phyloP scores from a whole-genome alignment of 1,140 invertebrate species.

The Drosophila takahashii region DNA sequence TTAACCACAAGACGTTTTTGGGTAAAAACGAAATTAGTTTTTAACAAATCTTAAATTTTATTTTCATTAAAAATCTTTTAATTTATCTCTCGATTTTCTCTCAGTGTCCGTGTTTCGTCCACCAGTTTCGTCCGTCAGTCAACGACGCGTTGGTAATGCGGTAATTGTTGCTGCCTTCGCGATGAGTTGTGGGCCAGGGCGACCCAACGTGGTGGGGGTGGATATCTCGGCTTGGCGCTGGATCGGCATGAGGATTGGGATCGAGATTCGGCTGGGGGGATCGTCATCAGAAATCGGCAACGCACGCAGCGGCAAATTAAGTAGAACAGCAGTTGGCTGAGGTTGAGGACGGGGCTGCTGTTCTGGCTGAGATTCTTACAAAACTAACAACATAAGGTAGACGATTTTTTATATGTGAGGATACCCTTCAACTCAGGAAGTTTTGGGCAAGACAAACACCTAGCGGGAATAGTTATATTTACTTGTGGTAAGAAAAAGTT shows the following conservation, averaged over 20 bases:
- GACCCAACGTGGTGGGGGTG: constrained; percentile 4
- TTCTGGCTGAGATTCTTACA: constrained; percentile 42
- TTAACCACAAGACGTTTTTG: too few species aligned
- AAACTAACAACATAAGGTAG: constrained; percentile 22
- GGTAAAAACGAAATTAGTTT: too few species aligned
- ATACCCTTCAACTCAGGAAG: constrained; percentile 21
- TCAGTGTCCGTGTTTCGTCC: constrained; percentile 11
- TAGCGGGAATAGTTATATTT: background rate
- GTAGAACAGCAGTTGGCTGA: constrained; percentile 72
- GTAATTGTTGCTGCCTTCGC: constrained; percentile 73
- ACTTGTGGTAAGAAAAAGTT: background rate
- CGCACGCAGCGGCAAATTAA: constrained; percentile 81
- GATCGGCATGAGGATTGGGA: constrained; percentile 21
- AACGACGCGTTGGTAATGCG: constrained; percentile 76
- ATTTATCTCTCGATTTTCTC: background rate
- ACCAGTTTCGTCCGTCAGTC: constrained; percentile 50
- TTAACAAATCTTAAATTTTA: too few species aligned
- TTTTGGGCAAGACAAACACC: background rate
- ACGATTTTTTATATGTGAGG: background rate
- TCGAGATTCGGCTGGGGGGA: constrained; percentile 33
- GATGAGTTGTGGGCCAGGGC: constrained; percentile 29
- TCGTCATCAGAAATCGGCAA: constrained; percentile 69
- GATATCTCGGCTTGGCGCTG: constrained; percentile 12
- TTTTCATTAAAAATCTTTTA: too few species aligned
- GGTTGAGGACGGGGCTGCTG: constrained; percentile 47